Evolutionary conservation across 2,797 vertebrate species (phyloP), one percentile per base, ranked within the genome.

Genomic region (Onychomys leucogaster): DNA sequence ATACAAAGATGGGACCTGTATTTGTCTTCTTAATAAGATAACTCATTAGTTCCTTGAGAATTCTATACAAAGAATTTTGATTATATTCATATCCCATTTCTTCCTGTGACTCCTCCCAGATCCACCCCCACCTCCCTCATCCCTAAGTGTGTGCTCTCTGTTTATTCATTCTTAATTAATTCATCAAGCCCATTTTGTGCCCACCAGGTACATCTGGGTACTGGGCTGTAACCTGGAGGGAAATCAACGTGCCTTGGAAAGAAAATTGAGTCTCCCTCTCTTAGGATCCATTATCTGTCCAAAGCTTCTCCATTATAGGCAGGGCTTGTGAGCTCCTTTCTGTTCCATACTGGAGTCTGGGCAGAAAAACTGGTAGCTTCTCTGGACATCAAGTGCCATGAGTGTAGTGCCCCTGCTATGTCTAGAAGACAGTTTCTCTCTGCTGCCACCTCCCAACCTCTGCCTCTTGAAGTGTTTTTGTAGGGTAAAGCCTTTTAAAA

Each of bases 351-450:
- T 85, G 82, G 41, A 49, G 10, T 23, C 61, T n/a, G 29, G 25
- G 17, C 43, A 67, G 32, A 49, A n/a, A 67, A 73, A 71, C 27
- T 43, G 25, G 12, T 32, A 52, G 43, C 43, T 85, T 17, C 19
- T 85, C 83, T 67, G 83, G n/a, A 32, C 83, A n/a, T 2, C 13
- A 16, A 52, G 21, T 86, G 19, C 13, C 34, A n/a, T 7, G 43
- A 5, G 1, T 21, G 8, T 49, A 3, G 1, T 12, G 4, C 21
- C 32, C 25, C 21, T 69, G 17, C 19, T 14, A 6, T 0, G 12
- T 69, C 21, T n/a, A 52, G 19, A 85, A 86, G 11, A 25, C 63
- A 86, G 6, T n/a, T 69, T 52, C 12, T 69, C 63, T 69, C 46
- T 21, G 10, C 4, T 17, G 13, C 6, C 14, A 27, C 21, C 32